Percentiles rank a stretch among this genome's conserved stretches.
These are phyloP conservation scores for Tachuris rubrigastra DNA, from an alignment of 2,113 vertebrate species.

Conservation along the genomic window DNA sequence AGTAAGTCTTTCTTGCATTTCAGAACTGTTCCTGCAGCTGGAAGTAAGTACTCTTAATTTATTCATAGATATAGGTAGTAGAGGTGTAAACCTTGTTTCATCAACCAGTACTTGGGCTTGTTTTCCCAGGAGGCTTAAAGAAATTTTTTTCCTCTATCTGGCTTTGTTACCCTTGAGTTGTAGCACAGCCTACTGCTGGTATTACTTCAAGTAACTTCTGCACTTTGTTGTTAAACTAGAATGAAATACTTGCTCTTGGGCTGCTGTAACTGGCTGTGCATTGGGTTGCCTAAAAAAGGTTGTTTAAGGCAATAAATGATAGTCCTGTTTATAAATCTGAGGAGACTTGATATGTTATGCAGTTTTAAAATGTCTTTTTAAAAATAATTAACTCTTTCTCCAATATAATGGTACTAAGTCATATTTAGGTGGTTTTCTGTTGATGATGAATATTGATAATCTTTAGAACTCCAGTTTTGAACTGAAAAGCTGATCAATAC, in stretches of 20 bases:
- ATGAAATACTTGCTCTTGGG: not conserved
- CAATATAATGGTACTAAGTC: not conserved
- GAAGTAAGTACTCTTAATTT: slow-evolving; percentile 84
- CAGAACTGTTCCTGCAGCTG: slow-evolving; percentile 96
- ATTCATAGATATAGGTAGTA: not conserved
- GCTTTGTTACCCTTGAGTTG: not conserved
- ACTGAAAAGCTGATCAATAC: not conserved
- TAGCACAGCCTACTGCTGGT: not conserved
- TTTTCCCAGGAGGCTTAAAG: not conserved
- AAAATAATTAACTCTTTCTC: not conserved
- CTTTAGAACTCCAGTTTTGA: not conserved
- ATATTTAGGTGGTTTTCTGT: not conserved
- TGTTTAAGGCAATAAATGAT: not conserved
- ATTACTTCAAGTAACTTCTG: not conserved
- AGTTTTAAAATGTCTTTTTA: not conserved
- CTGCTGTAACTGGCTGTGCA: not conserved
- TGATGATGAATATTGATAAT: not conserved
- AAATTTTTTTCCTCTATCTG: not conserved
- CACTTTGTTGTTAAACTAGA: not conserved
- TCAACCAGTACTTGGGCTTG: not conserved
- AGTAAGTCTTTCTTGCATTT: slow-evolving; percentile 44
- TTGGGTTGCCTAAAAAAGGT: not conserved
- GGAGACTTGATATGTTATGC: not conserved
- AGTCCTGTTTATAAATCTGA: not conserved
- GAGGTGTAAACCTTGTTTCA: not conserved